Base-by-base conservation (phyloP, 92 coral and sea anemone species). In the Phenganax marumi region DNA sequence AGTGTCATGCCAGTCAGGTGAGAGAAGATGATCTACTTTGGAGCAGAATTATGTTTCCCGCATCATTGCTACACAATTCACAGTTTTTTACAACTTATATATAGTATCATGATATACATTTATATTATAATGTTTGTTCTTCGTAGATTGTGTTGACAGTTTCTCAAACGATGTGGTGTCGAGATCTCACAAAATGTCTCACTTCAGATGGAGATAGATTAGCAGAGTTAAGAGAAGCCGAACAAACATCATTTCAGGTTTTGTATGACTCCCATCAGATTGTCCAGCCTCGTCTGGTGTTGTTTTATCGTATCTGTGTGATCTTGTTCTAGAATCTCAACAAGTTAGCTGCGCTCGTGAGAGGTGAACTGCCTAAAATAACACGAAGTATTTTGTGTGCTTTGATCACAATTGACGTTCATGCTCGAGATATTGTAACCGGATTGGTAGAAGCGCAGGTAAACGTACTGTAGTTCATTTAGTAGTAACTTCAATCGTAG, bases 91-190 rank as follows among this genome's bases (percentile, higher is more conserved):
- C 13, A 64, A 43, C 56, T 33, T 26, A 33, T 21, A 22, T 10
- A 25, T 16, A 8, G 50, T 8, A 16, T 22, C 19, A 52, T 18
- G 24, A 22, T 68, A 11, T 10, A 70, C 8, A 57, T 81, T 53
- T 22, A 46, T 52, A 13, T 24, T 0, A 5, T 33, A 33, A 33
- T 33, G 73, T 33, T 72, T n/a, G 33, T 70, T 82, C 16, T 24
- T 21, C 53, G 8, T 76, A 93, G 98, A 71, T 94, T 53, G 93
- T 94, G 52, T 86, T 96, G 71, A 96, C 86, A 60, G 89, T 96
- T 66, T 96, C 99, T 12, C 99, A 96, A 72, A 92, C 97, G 53
- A 96, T 96, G 97, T 96, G 99, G 99, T 96, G 99, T 73, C 89
- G 95, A 10, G 93, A 89, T 77, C 86, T 96, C 77, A 92, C 99